Conservation (phyloP, 2,113 vertebrate genomes). For the Rhinichthys klamathensis region DNA sequence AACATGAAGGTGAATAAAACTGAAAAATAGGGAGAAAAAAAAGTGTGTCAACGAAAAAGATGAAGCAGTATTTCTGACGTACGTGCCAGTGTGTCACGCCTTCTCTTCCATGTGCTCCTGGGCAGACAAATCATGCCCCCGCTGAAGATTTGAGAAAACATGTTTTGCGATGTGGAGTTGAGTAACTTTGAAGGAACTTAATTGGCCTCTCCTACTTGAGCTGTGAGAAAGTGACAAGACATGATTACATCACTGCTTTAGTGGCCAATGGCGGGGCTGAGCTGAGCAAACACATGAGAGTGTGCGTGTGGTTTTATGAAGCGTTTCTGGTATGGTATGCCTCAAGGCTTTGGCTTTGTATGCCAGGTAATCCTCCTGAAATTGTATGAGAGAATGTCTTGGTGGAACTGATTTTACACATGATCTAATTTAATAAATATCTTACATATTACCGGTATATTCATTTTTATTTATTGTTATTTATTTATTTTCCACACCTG, state of each 20-base stretch:
- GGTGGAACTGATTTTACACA: neutral
- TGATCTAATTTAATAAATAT: neutral
- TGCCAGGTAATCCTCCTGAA: conserved; percentile 16
- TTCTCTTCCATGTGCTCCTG: conserved; percentile 44
- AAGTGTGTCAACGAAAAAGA: neutral
- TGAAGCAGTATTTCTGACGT: conserved; percentile 26
- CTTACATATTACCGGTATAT: neutral
- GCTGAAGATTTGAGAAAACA: conserved; percentile 28
- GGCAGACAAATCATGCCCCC: conserved; percentile 36
- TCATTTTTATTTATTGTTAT: neutral
- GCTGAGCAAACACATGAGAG: conserved; percentile 19
- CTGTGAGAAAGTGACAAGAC: conserved; percentile 37
- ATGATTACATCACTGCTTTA: conserved; percentile 29
- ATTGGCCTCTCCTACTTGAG: conserved; percentile 25
- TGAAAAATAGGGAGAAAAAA: neutral
- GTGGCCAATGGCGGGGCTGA: conserved; percentile 14
- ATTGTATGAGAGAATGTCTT: neutral
- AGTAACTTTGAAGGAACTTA: conserved; percentile 36
- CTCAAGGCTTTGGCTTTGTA: neutral
- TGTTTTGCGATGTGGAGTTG: conserved; percentile 34
- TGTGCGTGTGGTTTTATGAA: conserved; percentile 2
- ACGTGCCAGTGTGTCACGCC: conserved; percentile 26
- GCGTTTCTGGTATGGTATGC: conserved; percentile 29
- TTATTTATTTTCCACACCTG: neutral
- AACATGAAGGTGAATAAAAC: conserved; percentile 37